Evolutionary conservation across 2,797 vertebrate genomes (phyloP).

Genomic region (Pantherophis vulpinus): DNA sequence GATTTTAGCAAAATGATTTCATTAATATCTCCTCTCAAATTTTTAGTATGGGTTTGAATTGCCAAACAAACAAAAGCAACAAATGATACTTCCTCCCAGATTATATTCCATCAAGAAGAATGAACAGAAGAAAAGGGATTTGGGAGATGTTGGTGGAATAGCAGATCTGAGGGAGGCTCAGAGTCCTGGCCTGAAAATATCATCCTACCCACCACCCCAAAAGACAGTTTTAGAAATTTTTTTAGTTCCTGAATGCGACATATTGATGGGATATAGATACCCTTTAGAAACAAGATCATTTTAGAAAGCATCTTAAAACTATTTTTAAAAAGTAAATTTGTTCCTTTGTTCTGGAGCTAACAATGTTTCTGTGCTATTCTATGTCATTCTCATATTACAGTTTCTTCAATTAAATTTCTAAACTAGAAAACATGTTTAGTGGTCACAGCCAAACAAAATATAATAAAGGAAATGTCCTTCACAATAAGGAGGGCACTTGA

Average conservation of each 20-base stretch:
- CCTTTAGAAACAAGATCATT: background rate
- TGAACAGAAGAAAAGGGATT: background rate
- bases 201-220: background rate
- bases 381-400: background rate
- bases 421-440: background rate
- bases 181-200: background rate
- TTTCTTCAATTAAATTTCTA: background rate
- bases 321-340: background rate
- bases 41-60: background rate
- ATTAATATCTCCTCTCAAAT: background rate
- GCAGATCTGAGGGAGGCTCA: background rate
- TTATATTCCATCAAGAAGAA: background rate
- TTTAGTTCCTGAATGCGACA: background rate
- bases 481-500: background rate
- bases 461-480: background rate
- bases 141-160: background rate
- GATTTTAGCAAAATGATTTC: background rate
- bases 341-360: background rate
- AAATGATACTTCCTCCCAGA: background rate
- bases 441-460: background rate
- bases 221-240: background rate
- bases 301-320: background rate
- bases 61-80: background rate
- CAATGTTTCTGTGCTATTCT: background rate
- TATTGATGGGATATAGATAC: background rate